Base-by-base conservation (phyloP, 2,113 vertebrate species). In the Gadus macrocephalus region DNA sequence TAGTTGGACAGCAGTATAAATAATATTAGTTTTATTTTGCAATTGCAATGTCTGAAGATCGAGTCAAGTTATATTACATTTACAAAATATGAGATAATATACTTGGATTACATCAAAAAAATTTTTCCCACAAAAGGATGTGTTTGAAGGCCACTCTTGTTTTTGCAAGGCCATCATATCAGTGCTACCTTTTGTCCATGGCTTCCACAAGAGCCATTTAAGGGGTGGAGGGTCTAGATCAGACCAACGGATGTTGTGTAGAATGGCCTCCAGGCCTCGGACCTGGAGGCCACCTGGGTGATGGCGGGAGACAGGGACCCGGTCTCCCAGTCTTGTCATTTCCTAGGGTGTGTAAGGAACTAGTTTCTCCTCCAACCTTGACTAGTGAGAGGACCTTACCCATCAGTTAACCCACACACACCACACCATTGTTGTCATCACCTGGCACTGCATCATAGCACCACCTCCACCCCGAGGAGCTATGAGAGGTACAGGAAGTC, bases 401-500 rank as follows among this genome's bases (percentile, higher is more conserved):
- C 16, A n/a, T 17, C 58, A 53, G 53, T 35, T 35, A 35, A 35
- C 12, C 42, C 42, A 58, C 55, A 58, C 55, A 58, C 15, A 58
- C 27, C 15, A 58, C 27, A 42, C 1, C 55, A 15, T 70, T 62
- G 69, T 71, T 80, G 76, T 88, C 76, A 86, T 81, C 86, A 85
- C 87, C 79, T 88, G 81, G 70, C 62, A 62, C 42, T 14, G 2
- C 2, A 49, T 49, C 42, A 49, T 2, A 49, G 42, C 42, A 9
- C 71, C 16, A 61, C 71, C 84, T 76, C 76, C 78, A 76, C 88
- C 79, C 85, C 83, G 64, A 82, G 69, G 49, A 79, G 79, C 75
- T 66, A 58, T 60, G 66, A 78, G 82, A 80, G 42, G 71, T 86
- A 86, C 84, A 89, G 91, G 92, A 93, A 90, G 88, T 90, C 90